Evolutionary conservation across 2,888 invertebrate genomes (phyloP), one percentile per base, ranked within the genome.

Genomic region (Miltochrista miniata): DNA sequence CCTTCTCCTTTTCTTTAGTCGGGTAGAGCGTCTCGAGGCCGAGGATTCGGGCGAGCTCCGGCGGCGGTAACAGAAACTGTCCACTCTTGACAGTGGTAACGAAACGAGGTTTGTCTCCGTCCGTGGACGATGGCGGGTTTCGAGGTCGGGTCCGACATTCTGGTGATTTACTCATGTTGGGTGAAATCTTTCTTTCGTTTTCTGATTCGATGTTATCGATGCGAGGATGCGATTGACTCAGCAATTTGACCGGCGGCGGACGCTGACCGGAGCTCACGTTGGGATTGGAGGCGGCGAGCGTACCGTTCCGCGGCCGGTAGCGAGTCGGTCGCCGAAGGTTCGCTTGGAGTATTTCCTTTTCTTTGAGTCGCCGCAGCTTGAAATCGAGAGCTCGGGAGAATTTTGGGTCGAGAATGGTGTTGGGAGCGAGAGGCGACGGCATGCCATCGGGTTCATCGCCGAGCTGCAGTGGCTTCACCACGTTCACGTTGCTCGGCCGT

Each of bases 61-160:
- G 94, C 0, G 96, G 95, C 5, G 97, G 96, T 72, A 95, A 94
- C 59, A 96, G 85, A 77, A 96, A 97, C 69, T 94, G 94, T 2
- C 97, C 97, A 45, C 93, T 94, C 67, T 95, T 95, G 38, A 97
- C 97, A 0, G 96, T 96, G 9, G 96, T 96, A 59, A 96, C 94
- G 75, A 97, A 97, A 9, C 96, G 93, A 52, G 94, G 94, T 54
- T 80, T 80, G 24, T 83, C 85, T 1, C 59, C 72, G 9, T 83
- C 83, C 36, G 57, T 68, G 13, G 70, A 56, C 15, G 64, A 66
- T 9, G 61, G 59, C n/a, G 66, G 71, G 48, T 65, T 48, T n/a
- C 69, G 60, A 46, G 70, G 59, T 42, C 70, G 59, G 14, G 60
- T 58, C 40, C 72, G 74, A 10, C 74, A 76, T 37, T 72, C 72